These are phyloP conservation scores for Simalia tracyae DNA, from an alignment of 2,797 vertebrate species.

Conservation along the genomic window DNA sequence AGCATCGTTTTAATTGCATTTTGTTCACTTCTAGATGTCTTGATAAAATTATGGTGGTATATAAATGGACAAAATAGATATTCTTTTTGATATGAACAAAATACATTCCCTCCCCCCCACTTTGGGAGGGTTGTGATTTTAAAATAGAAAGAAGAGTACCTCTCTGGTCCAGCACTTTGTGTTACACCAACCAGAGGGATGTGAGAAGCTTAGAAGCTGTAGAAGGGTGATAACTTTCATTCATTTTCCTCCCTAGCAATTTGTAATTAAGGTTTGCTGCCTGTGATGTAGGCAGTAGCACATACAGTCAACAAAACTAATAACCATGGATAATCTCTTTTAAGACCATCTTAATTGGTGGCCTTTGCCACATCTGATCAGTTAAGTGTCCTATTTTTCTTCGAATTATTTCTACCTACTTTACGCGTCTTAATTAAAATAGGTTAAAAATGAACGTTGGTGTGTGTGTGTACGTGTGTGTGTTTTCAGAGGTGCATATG, in stretches of 20 bases:
- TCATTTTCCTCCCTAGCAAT: not conserved
- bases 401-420: not conserved
- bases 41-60: not conserved
- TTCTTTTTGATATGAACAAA: not conserved
- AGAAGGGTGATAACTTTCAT: not conserved
- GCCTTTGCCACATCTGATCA: not conserved
- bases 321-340: not conserved
- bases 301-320: not conserved
- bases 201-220: not conserved
- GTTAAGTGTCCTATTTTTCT: not conserved
- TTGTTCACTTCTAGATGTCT: not conserved
- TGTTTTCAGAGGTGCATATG: not conserved
- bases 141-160: not conserved
- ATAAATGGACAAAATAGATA: not conserved
- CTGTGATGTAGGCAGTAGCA: not conserved
- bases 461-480: not conserved
- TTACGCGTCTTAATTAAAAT: not conserved
- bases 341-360: not conserved
- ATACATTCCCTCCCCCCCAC: not conserved
- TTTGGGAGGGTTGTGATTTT: not conserved
- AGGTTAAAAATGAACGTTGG: not conserved
- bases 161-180: not conserved
- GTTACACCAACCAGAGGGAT: not conserved
- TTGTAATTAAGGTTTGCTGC: not conserved
- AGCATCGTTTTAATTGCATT: not conserved